phyloP scores from a whole-genome alignment of 2,797 vertebrate species.

The Perodicticus potto region DNA sequence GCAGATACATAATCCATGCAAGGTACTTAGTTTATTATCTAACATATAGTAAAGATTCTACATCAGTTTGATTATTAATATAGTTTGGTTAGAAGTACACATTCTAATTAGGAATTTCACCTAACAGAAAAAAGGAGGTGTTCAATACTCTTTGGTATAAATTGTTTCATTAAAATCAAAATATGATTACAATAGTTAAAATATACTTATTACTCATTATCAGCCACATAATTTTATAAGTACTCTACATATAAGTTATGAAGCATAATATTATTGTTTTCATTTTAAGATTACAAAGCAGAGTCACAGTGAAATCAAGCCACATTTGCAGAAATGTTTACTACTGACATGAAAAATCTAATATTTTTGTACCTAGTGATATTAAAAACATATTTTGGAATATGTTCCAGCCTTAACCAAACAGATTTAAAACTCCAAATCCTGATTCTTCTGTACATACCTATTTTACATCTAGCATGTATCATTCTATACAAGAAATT shows the following conservation, averaged over 20 bases:
- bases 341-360: not conserved
- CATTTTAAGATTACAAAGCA: not conserved
- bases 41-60: not conserved
- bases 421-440: not conserved
- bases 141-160: not conserved
- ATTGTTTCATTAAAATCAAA: slow-evolving; percentile 1
- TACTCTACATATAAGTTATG: not conserved
- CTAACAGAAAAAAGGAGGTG: not conserved
- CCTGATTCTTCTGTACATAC: not conserved
- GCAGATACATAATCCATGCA: not conserved
- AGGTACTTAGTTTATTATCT: not conserved
- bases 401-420: not conserved
- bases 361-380: not conserved
- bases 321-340: not conserved
- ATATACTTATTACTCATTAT: not conserved
- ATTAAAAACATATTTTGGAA: not conserved
- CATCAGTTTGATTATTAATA: not conserved
- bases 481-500: not conserved
- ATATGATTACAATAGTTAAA: not conserved
- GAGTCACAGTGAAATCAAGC: not conserved
- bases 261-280: not conserved
- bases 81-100: not conserved
- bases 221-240: not conserved
- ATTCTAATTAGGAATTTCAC: not conserved
- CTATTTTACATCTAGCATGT: not conserved